These are phyloP conservation scores for Ornithorhynchus anatinus DNA, from an alignment of 2,113 vertebrate genomes.

Conservation along the genomic window DNA sequence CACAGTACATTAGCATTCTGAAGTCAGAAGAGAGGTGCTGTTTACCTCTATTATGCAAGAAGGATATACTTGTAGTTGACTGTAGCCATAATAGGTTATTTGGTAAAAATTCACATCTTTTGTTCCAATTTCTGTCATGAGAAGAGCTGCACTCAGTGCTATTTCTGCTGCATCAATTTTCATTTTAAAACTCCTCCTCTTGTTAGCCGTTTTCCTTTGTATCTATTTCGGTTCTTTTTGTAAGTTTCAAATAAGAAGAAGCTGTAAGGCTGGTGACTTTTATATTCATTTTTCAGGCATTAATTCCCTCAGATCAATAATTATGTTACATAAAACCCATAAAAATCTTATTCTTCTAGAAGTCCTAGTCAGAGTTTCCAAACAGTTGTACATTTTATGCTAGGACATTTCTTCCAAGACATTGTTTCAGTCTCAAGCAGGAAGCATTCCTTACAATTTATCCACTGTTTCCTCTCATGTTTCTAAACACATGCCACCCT, in stretches of 20 bases:
- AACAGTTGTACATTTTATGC: neutral
- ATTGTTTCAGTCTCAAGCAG: neutral
- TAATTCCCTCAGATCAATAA: neutral
- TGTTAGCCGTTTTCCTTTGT: neutral
- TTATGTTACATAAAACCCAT: neutral
- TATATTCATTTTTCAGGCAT: neutral
- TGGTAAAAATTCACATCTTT: constrained; percentile 26
- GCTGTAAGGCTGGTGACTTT: neutral
- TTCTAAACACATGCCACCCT: neutral
- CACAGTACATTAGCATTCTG: neutral
- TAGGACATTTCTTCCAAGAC: neutral
- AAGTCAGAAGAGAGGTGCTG: neutral
- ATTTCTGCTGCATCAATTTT: constrained; percentile 24
- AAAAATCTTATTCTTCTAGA: neutral
- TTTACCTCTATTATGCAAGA: neutral
- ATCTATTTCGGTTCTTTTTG: neutral
- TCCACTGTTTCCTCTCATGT: neutral
- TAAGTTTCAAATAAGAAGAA: neutral
- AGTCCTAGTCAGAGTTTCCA: neutral
- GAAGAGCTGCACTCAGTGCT: constrained; percentile 30
- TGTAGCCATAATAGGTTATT: constrained; percentile 17
- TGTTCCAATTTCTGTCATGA: constrained; percentile 29
- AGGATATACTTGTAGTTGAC: neutral
- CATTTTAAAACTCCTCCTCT: neutral
- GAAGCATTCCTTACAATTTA: neutral